Conservation (phyloP, 2,888 invertebrate genomes). For the Neoascia interrupta region DNA sequence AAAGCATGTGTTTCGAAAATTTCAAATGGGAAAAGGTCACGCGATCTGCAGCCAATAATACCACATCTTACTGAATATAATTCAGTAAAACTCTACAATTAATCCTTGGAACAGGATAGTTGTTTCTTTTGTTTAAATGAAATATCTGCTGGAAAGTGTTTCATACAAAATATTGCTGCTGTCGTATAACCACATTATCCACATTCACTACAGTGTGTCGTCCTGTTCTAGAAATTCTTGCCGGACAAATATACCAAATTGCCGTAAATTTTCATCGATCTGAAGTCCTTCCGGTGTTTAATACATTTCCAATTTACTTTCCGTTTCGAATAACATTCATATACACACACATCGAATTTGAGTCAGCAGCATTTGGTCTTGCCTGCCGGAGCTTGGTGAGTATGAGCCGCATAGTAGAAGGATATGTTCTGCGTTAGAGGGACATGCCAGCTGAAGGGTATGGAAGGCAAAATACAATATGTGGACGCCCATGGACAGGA, state of each 20-base stretch:
- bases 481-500: constrained; percentile 69
- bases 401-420: constrained; percentile 9
- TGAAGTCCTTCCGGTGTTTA: constrained; percentile 77
- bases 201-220: constrained; percentile 6
- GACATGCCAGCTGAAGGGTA: constrained; percentile 12
- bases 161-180: constrained; percentile 14
- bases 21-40: constrained; percentile 72
- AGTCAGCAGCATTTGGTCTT: constrained; percentile 64
- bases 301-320: constrained; percentile 78
- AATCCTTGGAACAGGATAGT: constrained; percentile 52
- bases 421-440: constrained; percentile 34
- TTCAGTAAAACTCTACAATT: constrained; percentile 55
- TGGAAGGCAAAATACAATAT: constrained; percentile 56
- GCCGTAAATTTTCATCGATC: constrained; percentile 67
- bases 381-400: not conserved
- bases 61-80: constrained; percentile 25
- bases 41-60: constrained; percentile 55
- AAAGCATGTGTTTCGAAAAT: constrained; percentile 67
- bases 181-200: constrained; percentile 47
- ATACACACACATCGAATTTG: constrained; percentile 59
- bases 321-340: constrained; percentile 72
- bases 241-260: constrained; percentile 51
- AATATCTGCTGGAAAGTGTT: constrained; percentile 54
- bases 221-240: constrained; percentile 40
- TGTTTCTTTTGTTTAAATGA: constrained; percentile 67